These are phyloP conservation scores for Phaenicophaeus curvirostris DNA, from an alignment of 2,797 vertebrate species.

Conservation along the genomic window DNA sequence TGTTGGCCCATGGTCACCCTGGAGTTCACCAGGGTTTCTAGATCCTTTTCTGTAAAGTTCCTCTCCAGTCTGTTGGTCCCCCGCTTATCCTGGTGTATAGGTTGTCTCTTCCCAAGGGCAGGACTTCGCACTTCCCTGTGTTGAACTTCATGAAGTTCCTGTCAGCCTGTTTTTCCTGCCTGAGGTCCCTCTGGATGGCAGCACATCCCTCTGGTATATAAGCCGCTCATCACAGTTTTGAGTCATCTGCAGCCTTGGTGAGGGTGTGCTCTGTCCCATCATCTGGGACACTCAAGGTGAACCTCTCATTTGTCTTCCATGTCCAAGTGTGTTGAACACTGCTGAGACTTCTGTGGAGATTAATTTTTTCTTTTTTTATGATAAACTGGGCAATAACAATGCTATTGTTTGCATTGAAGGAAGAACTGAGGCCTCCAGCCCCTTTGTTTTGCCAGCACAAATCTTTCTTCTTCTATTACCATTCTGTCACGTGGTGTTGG, in stretches of 20 bases:
- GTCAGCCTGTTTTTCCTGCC: no score
- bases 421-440: neutral
- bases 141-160: neutral
- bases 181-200: neutral
- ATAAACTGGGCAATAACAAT: neutral
- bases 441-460: neutral
- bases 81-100: neutral
- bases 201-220: neutral
- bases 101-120: neutral
- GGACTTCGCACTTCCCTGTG: neutral
- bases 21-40: no score
- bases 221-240: neutral
- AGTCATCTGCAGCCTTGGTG: neutral
- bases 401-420: neutral
- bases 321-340: neutral
- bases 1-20: neutral
- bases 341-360: neutral
- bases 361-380: neutral
- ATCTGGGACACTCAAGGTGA: neutral
- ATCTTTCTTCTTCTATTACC: neutral
- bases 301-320: neutral
- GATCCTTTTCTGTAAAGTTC: neutral
- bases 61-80: neutral
- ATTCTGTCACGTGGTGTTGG: neutral
- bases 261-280: neutral